phyloP scores from a whole-genome alignment of 2,797 vertebrate genomes.

The Chrysocyon brachyurus region DNA sequence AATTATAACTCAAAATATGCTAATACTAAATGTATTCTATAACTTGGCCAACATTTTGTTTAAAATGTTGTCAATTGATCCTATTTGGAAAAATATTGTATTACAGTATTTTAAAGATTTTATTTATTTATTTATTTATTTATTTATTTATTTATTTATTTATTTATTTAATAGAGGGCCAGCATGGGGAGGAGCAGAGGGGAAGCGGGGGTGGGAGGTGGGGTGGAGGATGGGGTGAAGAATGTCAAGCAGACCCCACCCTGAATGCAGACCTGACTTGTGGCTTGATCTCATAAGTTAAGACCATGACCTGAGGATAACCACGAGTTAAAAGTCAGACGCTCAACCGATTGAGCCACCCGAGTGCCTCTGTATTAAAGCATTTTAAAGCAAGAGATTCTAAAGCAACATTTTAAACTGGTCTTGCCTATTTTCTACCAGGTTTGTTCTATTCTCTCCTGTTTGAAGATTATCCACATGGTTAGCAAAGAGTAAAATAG shows the following conservation, averaged over 20 bases:
- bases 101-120: neutral
- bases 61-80: neutral
- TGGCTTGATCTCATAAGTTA: neutral
- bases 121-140: neutral
- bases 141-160: neutral
- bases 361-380: neutral
- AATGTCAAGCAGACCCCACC: neutral
- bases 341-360: too few relatives aligned
- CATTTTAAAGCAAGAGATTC: neutral
- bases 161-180: neutral
- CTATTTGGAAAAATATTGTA: neutral
- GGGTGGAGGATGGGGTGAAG: too few relatives aligned
- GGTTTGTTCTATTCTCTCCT: neutral
- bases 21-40: neutral
- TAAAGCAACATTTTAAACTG: neutral
- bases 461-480: neutral
- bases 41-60: neutral
- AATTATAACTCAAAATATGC: neutral
- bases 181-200: neutral
- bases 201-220: rapidly evolving
- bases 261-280: neutral
- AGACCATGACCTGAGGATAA: neutral
- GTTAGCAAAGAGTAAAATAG: neutral
- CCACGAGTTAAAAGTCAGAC: too few relatives aligned
- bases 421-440: neutral